A percentile compares a stretch with the other conserved stretches of the same genome.
phyloP scores from a whole-genome alignment of 1,140 invertebrate species.

The Saxidomus purpurata region DNA sequence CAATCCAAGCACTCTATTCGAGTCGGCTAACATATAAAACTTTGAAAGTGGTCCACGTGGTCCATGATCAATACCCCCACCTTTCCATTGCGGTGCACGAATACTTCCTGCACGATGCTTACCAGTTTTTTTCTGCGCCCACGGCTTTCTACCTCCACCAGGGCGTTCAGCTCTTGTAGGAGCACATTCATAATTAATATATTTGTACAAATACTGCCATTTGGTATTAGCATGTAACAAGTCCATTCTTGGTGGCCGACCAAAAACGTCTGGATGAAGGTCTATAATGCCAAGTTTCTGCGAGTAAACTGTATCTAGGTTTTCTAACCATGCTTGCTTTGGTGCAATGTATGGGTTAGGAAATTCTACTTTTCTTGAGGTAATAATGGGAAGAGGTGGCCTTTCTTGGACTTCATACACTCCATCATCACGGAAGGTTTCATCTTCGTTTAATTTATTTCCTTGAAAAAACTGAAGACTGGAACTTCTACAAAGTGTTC shows the following conservation, averaged over 20 bases:
- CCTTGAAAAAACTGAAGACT: background rate
- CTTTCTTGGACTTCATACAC: background rate
- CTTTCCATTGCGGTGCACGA: constrained; percentile 93
- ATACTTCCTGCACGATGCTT: constrained; percentile 96
- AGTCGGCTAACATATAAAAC: constrained; percentile 97
- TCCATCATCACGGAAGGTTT: background rate
- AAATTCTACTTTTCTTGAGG: constrained; percentile 80
- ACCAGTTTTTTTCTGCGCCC: constrained; percentile 97
- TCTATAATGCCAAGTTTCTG: constrained; percentile 94
- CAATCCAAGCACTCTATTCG: constrained; percentile 92
- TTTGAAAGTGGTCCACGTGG: constrained; percentile 94
- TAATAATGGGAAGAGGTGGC: constrained; percentile 72
- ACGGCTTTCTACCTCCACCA: constrained; percentile 96
- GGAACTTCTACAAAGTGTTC: background rate
- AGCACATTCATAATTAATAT: constrained; percentile 83
- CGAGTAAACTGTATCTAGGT: constrained; percentile 93
- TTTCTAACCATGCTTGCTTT: constrained; percentile 97
- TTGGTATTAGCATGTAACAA: constrained; percentile 94
- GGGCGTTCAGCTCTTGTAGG: constrained; percentile 93
- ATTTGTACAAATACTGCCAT: constrained; percentile 96
- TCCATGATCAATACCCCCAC: constrained; percentile 94
- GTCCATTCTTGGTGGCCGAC: constrained; percentile 93
- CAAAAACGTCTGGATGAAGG: constrained; percentile 96
- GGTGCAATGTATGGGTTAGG: constrained; percentile 83
- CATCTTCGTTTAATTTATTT: background rate